Percentiles rank a stretch among this genome's conserved stretches.
phyloP scores from a whole-genome alignment of 2,113 vertebrate species.

The Verasper variegatus region DNA sequence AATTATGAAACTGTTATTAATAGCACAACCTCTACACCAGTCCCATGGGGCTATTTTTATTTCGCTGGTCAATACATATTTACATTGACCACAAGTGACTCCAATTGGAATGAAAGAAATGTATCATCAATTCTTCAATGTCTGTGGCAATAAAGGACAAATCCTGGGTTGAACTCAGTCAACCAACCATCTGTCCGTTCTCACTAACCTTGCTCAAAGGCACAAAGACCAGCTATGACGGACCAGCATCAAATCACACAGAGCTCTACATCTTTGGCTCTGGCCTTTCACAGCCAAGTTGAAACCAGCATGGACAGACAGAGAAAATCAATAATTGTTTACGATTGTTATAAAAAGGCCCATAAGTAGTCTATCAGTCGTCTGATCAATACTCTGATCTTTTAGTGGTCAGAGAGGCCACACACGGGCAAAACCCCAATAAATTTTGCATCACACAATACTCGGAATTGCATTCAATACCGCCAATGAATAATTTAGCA shows the following conservation, averaged over 20 bases:
- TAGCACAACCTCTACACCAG: slow-evolving; percentile 28
- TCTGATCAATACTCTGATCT: slow-evolving; percentile 13
- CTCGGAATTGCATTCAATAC: slow-evolving; percentile 7
- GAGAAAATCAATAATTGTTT: slow-evolving; percentile 60
- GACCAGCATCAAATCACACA: slow-evolving; percentile 3
- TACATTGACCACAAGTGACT: slow-evolving; percentile 13
- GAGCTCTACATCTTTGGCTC: slow-evolving; percentile 4
- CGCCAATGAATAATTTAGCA: slow-evolving; percentile 38
- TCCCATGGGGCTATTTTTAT: slow-evolving; percentile 26
- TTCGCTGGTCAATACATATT: slow-evolving; percentile 4
- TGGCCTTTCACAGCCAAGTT: background rate
- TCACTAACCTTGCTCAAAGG: slow-evolving; percentile 30
- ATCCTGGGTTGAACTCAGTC: background rate
- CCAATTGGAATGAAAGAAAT: background rate
- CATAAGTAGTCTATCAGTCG: slow-evolving; percentile 47
- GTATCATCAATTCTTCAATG: background rate
- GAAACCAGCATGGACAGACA: background rate
- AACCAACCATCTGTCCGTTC: background rate
- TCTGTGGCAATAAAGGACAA: slow-evolving; percentile 12
- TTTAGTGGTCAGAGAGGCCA: slow-evolving; percentile 27
- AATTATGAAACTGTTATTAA: slow-evolving; percentile 52
- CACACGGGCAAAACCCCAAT: slow-evolving; percentile 22
- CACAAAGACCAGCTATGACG: slow-evolving; percentile 25
- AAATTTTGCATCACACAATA: slow-evolving; percentile 21
- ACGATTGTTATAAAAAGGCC: slow-evolving; percentile 47